Evolutionary conservation across 2,888 invertebrate species (phyloP), one percentile per base, ranked within the genome.

Genomic region (Drosophila formosana): DNA sequence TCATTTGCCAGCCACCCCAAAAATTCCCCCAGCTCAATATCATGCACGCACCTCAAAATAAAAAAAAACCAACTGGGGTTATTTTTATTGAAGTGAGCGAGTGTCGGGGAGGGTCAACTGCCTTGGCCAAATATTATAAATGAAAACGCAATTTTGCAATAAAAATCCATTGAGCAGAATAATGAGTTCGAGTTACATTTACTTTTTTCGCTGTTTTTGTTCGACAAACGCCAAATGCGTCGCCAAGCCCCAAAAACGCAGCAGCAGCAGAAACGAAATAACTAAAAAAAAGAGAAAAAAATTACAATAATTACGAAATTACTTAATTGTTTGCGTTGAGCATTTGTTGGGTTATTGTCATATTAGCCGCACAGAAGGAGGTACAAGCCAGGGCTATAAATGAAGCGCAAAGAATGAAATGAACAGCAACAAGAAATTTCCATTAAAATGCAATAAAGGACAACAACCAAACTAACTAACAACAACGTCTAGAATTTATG

Each of bases 381-480:
- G 77, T 53, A 58, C 43, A 26, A 34, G 39, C 13, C 7, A 37
- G 39, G 13, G 39, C 7, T 41, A 62, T 64, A 55, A 63, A 52
- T 37, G 64, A 73, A 57, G 67, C 57, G 72, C 60, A 53, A 62
- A 62, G 70, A 75, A 79, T 70, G 56, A 66, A 47, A 37, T 13
- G 18, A 51, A 47, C 34, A 65, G 45, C 66, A 37, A 53, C 55
- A 64, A 53, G 61, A 78, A 80, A 85, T 86, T 86, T 82, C 75
- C 88, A 86, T 86, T 85, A 86, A 86, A 85, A 85, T 88, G 85
- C 85, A 86, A 88, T 86, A 86, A 86, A 79, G 64, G 60, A 63
- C 58, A 34, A 41, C 61, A 65, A 46, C 41, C 51, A 51, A 52
- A 47, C 53, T 8, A 26, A 26, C 46, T 6, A 47, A 5, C 28